A percentile compares a stretch with the other conserved stretches of the same genome.
phyloP scores from a whole-genome alignment of 1,140 invertebrate species.

The Euwallacea fornicatus region DNA sequence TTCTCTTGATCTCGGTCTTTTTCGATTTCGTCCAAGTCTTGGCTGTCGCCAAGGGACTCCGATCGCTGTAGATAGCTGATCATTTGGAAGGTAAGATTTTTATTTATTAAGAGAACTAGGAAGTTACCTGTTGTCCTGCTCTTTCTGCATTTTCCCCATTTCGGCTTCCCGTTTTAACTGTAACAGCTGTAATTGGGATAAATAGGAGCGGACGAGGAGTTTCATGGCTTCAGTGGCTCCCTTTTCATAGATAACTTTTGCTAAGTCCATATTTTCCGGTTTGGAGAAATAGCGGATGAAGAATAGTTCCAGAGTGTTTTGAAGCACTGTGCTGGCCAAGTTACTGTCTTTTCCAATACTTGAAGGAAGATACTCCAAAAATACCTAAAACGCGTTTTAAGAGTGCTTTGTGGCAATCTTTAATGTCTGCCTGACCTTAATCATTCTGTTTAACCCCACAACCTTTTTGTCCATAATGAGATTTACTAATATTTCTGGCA shows the following conservation, averaged over 20 bases:
- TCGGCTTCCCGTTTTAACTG: conserved; percentile 41
- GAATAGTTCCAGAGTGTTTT: conserved; percentile 60
- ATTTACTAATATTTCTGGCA: conserved; percentile 55
- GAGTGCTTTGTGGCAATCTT: background rate
- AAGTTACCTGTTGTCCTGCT: conserved; percentile 13
- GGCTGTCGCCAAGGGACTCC: background rate
- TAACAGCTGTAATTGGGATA: conserved; percentile 56
- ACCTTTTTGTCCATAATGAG: conserved; percentile 54
- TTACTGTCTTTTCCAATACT: conserved; percentile 60
- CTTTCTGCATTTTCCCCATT: conserved; percentile 3
- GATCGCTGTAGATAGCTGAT: too few relatives aligned
- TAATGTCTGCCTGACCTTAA: conserved; percentile 52
- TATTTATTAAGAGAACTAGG: background rate
- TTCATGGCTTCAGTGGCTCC: conserved; percentile 59
- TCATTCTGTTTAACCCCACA: conserved; percentile 57
- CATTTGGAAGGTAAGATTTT: too few relatives aligned
- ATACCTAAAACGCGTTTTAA: conserved; percentile 51
- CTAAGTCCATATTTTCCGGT: conserved; percentile 45
- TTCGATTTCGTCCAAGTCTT: conserved; percentile 40
- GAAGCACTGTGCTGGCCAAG: conserved; percentile 57
- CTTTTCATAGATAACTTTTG: conserved; percentile 53
- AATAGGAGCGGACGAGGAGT: conserved; percentile 59
- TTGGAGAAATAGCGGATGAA: conserved; percentile 55
- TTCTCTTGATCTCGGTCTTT: conserved; percentile 45
- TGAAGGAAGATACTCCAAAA: conserved; percentile 62